Evolutionary conservation across 2,888 invertebrate species (phyloP), one percentile per base, ranked within the genome.

Genomic region (Polydesmus complanatus): DNA sequence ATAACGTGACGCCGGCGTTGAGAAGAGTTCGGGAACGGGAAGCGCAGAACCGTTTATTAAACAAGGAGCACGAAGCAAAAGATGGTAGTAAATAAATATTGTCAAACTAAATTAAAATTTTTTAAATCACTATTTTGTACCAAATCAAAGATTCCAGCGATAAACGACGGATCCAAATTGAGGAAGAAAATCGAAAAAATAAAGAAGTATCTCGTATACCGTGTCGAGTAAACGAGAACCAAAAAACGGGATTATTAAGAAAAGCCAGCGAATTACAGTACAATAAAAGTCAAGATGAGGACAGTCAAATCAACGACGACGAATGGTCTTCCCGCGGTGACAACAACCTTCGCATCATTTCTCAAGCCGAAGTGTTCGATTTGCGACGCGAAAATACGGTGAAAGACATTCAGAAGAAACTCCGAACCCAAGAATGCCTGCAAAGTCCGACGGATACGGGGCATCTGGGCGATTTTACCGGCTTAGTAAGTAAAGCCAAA

Each of bases 401-500:
- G 56, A 89, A 89, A 75, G 90, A 91, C 76, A 77, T 91, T 64
- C 89, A 89, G 50, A 89, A 90, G 73, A 87, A 88, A 74, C 74
- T 91, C 66, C 83, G 86, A 50, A 86, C 83, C 59, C 83, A 88
- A 68, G 81, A 79, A 70, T 75, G 80, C 27, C 52, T 56, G 2
- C 50, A 26, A n/a, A 61, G 59, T 54, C 63, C 64, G 27, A 23
- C 62, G 49, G 37, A 58, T 14, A 61, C 48, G 11, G 25, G 47
- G 11, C 60, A 72, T 19, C 85, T 88, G 63, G 85, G 86, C 51
- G 88, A 90, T 69, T 86, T 90, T 84, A 84, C 86, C 62, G 93
- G 93, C 54, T 80, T 94, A 67, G 90, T 94, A 66, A 88, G 86
- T 58, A 91, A 92, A 78, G 93, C 93, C 70, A 94, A 92, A 79